Evolutionary conservation across 2,888 invertebrate genomes (phyloP), one percentile per base, ranked within the genome.

Genomic region (Lypha dubia): DNA sequence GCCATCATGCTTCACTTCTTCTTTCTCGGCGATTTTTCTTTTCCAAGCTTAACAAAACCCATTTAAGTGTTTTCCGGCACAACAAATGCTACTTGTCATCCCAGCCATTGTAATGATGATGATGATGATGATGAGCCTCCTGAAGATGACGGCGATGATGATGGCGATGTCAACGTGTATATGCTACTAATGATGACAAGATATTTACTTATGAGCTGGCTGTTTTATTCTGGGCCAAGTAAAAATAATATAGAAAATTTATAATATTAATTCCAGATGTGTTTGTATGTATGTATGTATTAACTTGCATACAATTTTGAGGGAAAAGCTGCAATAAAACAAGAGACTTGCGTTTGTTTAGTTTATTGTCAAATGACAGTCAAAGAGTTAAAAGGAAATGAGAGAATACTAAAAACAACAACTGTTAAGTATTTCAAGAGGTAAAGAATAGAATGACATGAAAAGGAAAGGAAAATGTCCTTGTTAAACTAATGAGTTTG

Each of bases 401-500:
- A 73, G 56, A 62, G 71, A 58, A 58, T 35, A 67, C 35, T 63
- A 75, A 53, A 44, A 51, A 49, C 1, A 35, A 49, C 0, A 62
- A 51, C 41, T 32, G 56, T 49, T 35, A 68, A 62, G 24, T 20
- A 62, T 63, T 38, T 11, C 67, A 79, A 70, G 11, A 63, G 24
- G 41, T 51, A 28, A 65, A 46, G 68, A 44, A 65, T 70, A 74
- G 70, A 79, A 46, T 81, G 81, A 70, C 73, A 81, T 84, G 68
- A 84, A 84, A 81, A 79, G 81, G 77, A 84, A 81, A 79, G 81
- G 77, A 81, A 74, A 81, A 74, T 65, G 84, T 84, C 81, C 84
- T 81, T 81, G 74, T 84, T 73, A 79, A 81, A 84, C 81, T 84
- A 84, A 84, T 84, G 84, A 84, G 84, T 81, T 81, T 84, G 63